These are phyloP conservation scores for Zaprionus lineosus DNA, from an alignment of 2,888 invertebrate genomes.

Conservation along the genomic window DNA sequence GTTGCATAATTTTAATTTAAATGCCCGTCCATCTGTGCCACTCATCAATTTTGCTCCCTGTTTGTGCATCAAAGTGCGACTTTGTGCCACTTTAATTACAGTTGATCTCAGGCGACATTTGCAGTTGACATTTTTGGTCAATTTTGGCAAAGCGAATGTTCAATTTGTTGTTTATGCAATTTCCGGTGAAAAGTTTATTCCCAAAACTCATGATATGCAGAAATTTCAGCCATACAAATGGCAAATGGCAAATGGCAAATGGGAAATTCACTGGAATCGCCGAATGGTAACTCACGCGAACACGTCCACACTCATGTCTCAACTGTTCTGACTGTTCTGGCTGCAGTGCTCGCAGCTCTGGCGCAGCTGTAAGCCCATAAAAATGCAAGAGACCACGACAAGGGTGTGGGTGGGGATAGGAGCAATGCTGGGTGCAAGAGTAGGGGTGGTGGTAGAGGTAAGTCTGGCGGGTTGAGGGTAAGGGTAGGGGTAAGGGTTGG, in stretches of 20 bases:
- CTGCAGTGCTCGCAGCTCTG: conserved; percentile 27
- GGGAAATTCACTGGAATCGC: too few relatives aligned
- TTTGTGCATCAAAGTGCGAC: conserved; percentile 12
- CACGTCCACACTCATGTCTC: conserved; percentile 48
- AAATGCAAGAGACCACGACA: conserved; percentile 61
- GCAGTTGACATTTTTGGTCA: conserved; percentile 22
- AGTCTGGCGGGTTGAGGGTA: too few relatives aligned
- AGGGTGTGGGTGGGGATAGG: conserved; percentile 31
- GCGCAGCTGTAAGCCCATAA: conserved; percentile 66
- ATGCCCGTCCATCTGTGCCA: conserved; percentile 3
- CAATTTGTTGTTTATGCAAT: conserved; percentile 50
- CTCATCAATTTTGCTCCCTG: too few relatives aligned
- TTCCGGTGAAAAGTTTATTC: neutral
- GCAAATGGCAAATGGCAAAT: too few relatives aligned
- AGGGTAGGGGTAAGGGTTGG: too few relatives aligned
- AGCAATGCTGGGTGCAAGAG: too few relatives aligned
- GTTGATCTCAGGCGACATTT: conserved; percentile 3
- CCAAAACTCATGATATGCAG: conserved; percentile 1
- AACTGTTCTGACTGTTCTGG: conserved; percentile 58
- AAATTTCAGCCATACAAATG: too few relatives aligned
- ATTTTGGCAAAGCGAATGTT: conserved; percentile 8
- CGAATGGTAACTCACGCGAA: conserved; percentile 31
- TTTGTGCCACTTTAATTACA: conserved; percentile 50
- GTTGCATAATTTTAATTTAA: conserved; percentile 60
- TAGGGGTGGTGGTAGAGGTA: too few relatives aligned